Base-by-base conservation (phyloP, 1,140 invertebrate genomes). In the Onthophagus taurus region DNA sequence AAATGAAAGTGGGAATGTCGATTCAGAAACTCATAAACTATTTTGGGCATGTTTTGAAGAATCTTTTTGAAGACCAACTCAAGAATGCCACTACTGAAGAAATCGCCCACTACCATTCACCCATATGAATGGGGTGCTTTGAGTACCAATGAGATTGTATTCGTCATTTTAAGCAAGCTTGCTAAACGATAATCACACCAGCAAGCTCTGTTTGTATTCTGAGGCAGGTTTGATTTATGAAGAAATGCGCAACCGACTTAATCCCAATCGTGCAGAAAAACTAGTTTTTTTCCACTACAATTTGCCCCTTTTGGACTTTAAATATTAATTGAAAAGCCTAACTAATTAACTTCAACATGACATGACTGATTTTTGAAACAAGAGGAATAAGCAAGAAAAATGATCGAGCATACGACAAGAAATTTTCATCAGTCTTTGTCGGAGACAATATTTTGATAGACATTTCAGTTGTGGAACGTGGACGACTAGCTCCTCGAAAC, bases 181-280 rank as follows among this genome's bases (percentile, higher is more conserved):
- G 31, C 31, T 14, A 17, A 12, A 34, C 12, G 16, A 34, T 34
- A 34, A 14, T 17, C 12, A 17, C 31, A 17, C 31, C 31, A 34
- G 31, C 12, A 34, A 14, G 31, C 16, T 14, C 12, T 17, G 31
- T 34, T 34, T 34, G 16, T 34, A 12, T 17, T 34, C 31, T 16
- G 31, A 34, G 16, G 31, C 31, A 14, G 31, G 31, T 12, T 14
- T 34, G 16, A 17, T 17, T 17, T 34, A 34, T 17, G 31, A 34
- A 14, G 16, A 34, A 34, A 34, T 12, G 16, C 3, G 31, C n/a
- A 34, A 17, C 16, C 12, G 16, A 34, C 31, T 34, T 14, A 9
- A 9, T 34, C 31, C 31, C 31, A 16, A 34, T 14, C 12, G 16
- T 34, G 31, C 31, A 34, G 31, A 34, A 34, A 34, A 34, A 34